These are phyloP conservation scores for Brachyopa scutellaris DNA, from an alignment of 2,888 invertebrate species.

Conservation along the genomic window DNA sequence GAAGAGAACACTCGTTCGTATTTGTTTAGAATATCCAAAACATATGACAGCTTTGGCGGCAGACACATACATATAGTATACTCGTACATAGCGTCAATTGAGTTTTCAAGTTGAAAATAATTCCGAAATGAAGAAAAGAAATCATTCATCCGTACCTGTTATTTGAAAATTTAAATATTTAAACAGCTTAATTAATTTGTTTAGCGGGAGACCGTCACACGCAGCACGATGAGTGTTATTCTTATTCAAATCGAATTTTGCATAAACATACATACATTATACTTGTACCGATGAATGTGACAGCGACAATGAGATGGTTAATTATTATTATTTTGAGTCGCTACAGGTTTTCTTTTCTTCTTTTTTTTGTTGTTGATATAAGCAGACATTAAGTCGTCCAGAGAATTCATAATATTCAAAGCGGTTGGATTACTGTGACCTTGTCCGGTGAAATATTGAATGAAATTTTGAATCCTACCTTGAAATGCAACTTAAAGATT, in stretches of 20 bases:
- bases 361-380: neutral
- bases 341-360: conserved; percentile 24
- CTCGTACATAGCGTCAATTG: no score
- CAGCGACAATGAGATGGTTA: neutral
- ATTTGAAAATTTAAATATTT: conserved; percentile 20
- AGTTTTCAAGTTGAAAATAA: neutral
- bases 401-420: no score
- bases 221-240: conserved; percentile 1
- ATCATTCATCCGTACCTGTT: conserved; percentile 29
- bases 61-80: no score
- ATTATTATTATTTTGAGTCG: neutral
- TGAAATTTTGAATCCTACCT: neutral
- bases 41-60: conserved; percentile 2
- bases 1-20: neutral
- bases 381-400: conserved; percentile 22
- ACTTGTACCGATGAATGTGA: no score
- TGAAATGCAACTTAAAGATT: neutral
- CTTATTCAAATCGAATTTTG: conserved; percentile 2
- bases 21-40: neutral
- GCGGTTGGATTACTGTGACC: neutral
- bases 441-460: neutral
- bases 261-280: no score
- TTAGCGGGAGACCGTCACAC: neutral
- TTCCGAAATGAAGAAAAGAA: conserved; percentile 16
- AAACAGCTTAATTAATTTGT: conserved; percentile 17